phyloP scores from a whole-genome alignment of 2,888 invertebrate genomes.

The Pocota personata region DNA sequence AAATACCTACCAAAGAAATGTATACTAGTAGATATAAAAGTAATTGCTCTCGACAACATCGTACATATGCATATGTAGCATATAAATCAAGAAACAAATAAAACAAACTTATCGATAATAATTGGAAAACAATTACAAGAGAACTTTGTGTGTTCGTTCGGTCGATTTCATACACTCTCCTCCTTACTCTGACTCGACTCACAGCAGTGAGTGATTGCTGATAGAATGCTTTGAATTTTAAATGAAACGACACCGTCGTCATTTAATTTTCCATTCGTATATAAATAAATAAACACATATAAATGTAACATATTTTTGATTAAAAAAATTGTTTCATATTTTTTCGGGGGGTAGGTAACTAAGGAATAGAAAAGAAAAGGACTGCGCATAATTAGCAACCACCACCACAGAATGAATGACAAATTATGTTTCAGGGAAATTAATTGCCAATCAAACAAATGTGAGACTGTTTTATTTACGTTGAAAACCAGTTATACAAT shows the following conservation, averaged over 20 bases:
- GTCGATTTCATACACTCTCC: neutral
- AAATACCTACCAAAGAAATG: no score
- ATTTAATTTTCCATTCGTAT: neutral
- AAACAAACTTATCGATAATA: slow-evolving; percentile 4
- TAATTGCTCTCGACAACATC: no score
- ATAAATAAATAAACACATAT: neutral
- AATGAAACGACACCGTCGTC: neutral
- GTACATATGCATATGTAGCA: no score
- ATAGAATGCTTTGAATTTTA: neutral
- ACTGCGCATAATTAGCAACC: neutral
- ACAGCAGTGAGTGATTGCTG: neutral
- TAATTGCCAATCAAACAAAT: slow-evolving; percentile 61
- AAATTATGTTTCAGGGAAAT: slow-evolving; percentile 30
- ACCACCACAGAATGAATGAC: slow-evolving; percentile 6
- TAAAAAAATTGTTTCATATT: neutral
- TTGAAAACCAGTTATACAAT: neutral
- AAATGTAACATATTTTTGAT: no score
- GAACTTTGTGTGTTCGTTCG: slow-evolving; percentile 3
- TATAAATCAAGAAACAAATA: no score
- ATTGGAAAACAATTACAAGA: slow-evolving; percentile 34
- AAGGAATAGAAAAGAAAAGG: neutral
- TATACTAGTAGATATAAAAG: no score
- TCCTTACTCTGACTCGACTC: neutral
- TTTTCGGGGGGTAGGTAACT: neutral
- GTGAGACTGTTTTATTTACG: slow-evolving; percentile 28